These are phyloP conservation scores for Tamias sibiricus DNA, from an alignment of 2,113 vertebrate genomes.

Conservation along the genomic window DNA sequence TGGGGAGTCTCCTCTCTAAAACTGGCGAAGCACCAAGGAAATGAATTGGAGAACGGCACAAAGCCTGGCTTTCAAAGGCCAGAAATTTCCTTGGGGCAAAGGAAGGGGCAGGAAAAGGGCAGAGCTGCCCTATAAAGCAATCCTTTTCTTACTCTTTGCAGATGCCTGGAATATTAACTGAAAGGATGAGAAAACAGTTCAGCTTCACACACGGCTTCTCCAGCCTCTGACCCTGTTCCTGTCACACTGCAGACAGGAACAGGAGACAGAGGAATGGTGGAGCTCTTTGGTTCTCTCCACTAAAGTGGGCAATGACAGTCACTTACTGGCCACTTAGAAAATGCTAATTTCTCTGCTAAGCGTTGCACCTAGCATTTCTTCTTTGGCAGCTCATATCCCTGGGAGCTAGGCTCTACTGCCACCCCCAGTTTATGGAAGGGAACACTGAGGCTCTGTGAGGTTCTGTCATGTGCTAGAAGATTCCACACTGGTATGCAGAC, in stretches of 20 bases:
- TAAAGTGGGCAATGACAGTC: background rate
- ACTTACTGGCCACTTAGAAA: background rate
- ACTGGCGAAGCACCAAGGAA: background rate
- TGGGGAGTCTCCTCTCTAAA: background rate
- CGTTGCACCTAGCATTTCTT: background rate
- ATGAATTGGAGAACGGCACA: background rate
- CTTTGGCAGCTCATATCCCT: background rate
- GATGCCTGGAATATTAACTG: background rate
- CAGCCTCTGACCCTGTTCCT: background rate
- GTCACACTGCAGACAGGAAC: too few relatives aligned
- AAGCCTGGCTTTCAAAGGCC: constrained; percentile 51
- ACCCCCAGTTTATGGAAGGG: background rate
- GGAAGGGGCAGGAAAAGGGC: background rate
- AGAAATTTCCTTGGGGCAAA: constrained; percentile 28
- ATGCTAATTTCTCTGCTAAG: background rate
- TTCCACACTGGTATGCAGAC: rapidly evolving
- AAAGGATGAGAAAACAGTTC: background rate
- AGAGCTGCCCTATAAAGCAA: background rate
- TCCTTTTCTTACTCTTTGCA: constrained; percentile 2
- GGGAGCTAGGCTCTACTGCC: background rate
- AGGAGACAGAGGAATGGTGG: background rate
- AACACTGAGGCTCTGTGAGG: background rate
- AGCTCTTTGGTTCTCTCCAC: background rate
- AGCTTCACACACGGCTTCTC: background rate
- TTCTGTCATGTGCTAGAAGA: background rate